Evolutionary conservation across 1,140 invertebrate genomes (phyloP), one percentile per base, ranked within the genome.

Genomic region (Maconellicoccus hirsutus): DNA sequence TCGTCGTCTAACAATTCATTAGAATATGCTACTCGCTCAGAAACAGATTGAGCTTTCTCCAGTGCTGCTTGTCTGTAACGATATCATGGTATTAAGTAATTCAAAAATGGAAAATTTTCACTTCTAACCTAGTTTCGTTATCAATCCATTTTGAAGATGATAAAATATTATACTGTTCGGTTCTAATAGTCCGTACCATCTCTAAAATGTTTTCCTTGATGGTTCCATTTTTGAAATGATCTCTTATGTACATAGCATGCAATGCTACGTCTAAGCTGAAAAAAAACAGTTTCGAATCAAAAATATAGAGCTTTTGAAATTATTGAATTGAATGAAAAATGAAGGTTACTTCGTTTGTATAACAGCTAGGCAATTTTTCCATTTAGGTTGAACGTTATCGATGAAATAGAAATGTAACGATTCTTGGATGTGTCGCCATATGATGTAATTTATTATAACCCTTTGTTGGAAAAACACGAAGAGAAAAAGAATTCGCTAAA

Each of bases 11-110:
- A 72, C 0, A 87, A 79, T 76, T 87, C 86, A 72, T 85, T 81
- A 1, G 83, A 84, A 73, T 85, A 84, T 1, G 82, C 86, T 66
- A 87, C 82, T 69, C 84, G 80, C 0, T 82, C 77, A 4, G 78
- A 76, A 75, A 87, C 86, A 0, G 80, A 79, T 25, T 79, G 78
- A 10, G 83, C 82, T 76, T 87, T 87, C 0, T 82, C 79, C 52
- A 84, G 71, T 2, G 86, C 86, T 52, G 42, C 42, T 52, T 52
- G 42, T 19, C 42, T 52, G 42, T 16, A 52, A 16, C n/a, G 42
- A 7, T 38, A n/a, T n/a, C n/a, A n/a, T 33, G 29, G 29, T 33
- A 33, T 33, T 33, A 12, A 33, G 3, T 33, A 3, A 33, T 33
- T 33, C 12, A 12, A 33, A 33, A 33, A 33, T 6, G 29, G 12